These are phyloP conservation scores for Agrilus cyanescens DNA, from an alignment of 2,888 invertebrate species.

Conservation along the genomic window DNA sequence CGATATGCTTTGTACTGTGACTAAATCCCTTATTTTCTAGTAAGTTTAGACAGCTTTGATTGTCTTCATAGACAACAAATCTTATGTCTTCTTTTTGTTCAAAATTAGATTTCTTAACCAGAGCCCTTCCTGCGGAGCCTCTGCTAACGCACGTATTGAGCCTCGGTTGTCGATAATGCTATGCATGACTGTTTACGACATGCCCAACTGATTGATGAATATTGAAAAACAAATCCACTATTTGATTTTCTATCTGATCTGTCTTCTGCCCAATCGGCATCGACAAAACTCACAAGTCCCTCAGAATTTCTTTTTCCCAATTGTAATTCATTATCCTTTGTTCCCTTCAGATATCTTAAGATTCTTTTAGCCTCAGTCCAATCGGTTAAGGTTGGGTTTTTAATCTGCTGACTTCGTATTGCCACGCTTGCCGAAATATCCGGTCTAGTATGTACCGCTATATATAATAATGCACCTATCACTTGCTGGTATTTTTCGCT, in stretches of 20 bases:
- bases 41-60: slow-evolving; percentile 11
- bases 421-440: slow-evolving; percentile 19
- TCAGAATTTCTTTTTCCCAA: no score
- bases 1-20: no score
- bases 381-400: slow-evolving; percentile 17
- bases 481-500: slow-evolving; percentile 3
- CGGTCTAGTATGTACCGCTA: slow-evolving; percentile 18
- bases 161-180: slow-evolving; percentile 18
- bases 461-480: slow-evolving; percentile 15
- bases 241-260: slow-evolving; percentile 21
- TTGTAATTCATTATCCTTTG: no score
- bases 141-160: slow-evolving; percentile 19
- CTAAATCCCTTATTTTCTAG: no score
- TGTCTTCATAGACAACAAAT: slow-evolving; percentile 10
- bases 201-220: slow-evolving; percentile 20
- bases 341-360: slow-evolving; percentile 17
- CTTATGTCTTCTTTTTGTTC: not conserved
- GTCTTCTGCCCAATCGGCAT: slow-evolving; percentile 27
- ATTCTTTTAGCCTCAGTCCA: slow-evolving; percentile 22
- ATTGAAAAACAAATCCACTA: slow-evolving; percentile 21
- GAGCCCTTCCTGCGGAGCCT: slow-evolving; percentile 12
- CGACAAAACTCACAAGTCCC: slow-evolving; percentile 17
- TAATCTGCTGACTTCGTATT: slow-evolving; percentile 20
- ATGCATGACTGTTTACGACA: slow-evolving; percentile 19
- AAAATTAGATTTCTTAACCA: slow-evolving; percentile 10